A percentile compares a stretch with the other conserved stretches of the same genome.
Evolutionary conservation across 1,140 invertebrate species (phyloP).

Genomic region (Heliconius nattereri): DNA sequence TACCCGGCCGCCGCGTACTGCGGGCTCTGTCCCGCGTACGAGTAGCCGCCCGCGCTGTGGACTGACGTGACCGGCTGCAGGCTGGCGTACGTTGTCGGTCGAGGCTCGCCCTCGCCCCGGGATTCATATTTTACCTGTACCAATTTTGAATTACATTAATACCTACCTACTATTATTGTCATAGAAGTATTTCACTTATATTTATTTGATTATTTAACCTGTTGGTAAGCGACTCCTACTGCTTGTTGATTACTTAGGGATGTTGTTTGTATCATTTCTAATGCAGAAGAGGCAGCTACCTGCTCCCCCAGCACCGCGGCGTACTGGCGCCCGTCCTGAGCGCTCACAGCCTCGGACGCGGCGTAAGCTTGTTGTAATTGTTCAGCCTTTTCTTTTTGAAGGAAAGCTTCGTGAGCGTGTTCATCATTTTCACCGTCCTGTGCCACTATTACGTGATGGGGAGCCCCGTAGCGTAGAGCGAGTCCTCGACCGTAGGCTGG

Average conservation of each 20-base stretch:
- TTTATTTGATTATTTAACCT: constrained; percentile 32
- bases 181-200: neutral
- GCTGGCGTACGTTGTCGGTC: constrained; percentile 74
- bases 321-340: constrained; percentile 59
- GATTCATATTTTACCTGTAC: constrained; percentile 71
- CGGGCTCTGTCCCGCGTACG: constrained; percentile 62
- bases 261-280: constrained; percentile 76
- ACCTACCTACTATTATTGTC: neutral
- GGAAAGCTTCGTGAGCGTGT: constrained; percentile 54
- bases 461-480: constrained; percentile 61
- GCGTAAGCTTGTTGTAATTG: constrained; percentile 60
- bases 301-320: constrained; percentile 61
- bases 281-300: constrained; percentile 55
- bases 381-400: constrained; percentile 61
- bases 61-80: constrained; percentile 77
- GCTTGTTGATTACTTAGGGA: constrained; percentile 70
- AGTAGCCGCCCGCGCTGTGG: constrained; percentile 53
- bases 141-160: neutral
- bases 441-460: constrained; percentile 63
- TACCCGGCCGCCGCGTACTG: constrained; percentile 65
- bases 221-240: constrained; percentile 74
- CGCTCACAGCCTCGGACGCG: constrained; percentile 40
- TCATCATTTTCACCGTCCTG: constrained; percentile 62
- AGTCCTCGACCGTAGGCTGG: constrained; percentile 52
- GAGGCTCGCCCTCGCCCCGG: constrained; percentile 62